These are phyloP conservation scores for Sylvia atricapilla DNA, from an alignment of 2,113 vertebrate species.

Conservation along the genomic window DNA sequence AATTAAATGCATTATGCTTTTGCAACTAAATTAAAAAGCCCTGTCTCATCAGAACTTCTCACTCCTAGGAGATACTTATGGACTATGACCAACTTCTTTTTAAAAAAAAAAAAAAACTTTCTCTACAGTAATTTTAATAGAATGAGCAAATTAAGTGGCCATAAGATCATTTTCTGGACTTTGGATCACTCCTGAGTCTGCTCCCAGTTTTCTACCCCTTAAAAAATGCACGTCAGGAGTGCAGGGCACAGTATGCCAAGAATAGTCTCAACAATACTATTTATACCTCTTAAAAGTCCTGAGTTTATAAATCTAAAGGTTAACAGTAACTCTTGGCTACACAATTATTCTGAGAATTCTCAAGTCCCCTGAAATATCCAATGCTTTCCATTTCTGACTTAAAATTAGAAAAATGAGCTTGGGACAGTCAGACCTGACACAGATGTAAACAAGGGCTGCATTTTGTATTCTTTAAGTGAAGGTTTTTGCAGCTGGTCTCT, in stretches of 20 bases:
- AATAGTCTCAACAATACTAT: conserved; percentile 40
- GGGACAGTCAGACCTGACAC: neutral
- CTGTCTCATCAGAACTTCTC: neutral
- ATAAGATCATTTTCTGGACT: neutral
- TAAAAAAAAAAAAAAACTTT: neutral
- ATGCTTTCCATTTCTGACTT: neutral
- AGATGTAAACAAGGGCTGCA: neutral
- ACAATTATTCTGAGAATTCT: conserved; percentile 10
- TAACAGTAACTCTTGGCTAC: neutral
- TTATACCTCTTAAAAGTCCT: conserved; percentile 25
- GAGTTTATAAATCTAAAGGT: conserved; percentile 11
- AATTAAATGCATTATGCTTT: conserved; percentile 34
- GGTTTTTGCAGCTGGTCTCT: neutral
- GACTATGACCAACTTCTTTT: neutral
- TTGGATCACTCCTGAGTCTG: neutral
- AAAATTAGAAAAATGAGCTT: neutral
- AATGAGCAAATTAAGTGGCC: neutral
- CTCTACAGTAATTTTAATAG: neutral
- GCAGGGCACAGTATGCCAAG: neutral
- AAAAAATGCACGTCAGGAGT: neutral
- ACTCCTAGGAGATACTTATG: neutral
- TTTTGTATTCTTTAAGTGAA: neutral
- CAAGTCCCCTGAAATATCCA: neutral
- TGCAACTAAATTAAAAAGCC: conserved; percentile 5
- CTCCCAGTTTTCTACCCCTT: neutral